Evolutionary conservation across 2,888 invertebrate genomes (phyloP).

Genomic region (Acrobasis repandana): DNA sequence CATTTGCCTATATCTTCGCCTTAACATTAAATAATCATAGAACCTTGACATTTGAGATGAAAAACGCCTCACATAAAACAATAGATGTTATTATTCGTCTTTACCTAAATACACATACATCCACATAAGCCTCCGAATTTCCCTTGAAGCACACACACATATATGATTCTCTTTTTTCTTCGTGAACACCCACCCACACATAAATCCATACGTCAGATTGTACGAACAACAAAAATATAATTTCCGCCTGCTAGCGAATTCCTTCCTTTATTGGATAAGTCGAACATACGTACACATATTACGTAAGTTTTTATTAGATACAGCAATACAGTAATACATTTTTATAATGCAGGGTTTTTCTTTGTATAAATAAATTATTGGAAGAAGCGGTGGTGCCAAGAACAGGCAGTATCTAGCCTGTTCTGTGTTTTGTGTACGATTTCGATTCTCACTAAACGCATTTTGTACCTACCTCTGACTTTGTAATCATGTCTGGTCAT

Average conservation of each 20-base stretch:
- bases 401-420: too few relatives aligned
- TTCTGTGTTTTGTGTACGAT: too few relatives aligned
- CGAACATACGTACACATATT: constrained; percentile 11
- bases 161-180: not conserved
- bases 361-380: too few relatives aligned
- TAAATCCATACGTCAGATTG: constrained; percentile 13
- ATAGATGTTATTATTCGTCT: not conserved
- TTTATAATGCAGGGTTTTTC: not conserved
- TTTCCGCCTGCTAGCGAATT: constrained; percentile 21
- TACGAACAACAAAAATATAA: constrained; percentile 22
- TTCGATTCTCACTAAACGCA: too few relatives aligned
- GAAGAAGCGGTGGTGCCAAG: too few relatives aligned
- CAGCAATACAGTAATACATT: not conserved
- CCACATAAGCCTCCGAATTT: not conserved
- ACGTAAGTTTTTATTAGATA: constrained; percentile 11
- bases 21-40: too few relatives aligned
- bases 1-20: too few relatives aligned
- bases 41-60: too few relatives aligned
- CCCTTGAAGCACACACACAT: not conserved
- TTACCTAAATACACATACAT: not conserved
- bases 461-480: too few relatives aligned
- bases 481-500: too few relatives aligned
- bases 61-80: not conserved
- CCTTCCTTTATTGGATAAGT: constrained; percentile 21
- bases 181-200: constrained; percentile 8